Evolutionary conservation across 2,888 invertebrate genomes (phyloP), one percentile per base, ranked within the genome.

Genomic region (Laspeyria flexula): DNA sequence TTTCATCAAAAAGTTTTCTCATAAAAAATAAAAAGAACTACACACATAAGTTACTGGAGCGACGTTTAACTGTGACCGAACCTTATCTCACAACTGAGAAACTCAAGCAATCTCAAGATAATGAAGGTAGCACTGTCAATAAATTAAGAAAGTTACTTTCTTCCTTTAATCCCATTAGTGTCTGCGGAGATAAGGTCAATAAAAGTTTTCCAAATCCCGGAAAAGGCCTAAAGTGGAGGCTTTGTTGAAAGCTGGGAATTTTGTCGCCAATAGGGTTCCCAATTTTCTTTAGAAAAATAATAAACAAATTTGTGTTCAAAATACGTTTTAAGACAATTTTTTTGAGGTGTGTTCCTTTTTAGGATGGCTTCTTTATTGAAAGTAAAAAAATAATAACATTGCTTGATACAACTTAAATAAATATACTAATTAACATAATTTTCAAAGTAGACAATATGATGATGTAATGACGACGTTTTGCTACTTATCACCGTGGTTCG

Each of bases 131-230:
- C 13, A 23, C 41, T 59, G 56, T 72, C 66, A 61, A 69, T 69
- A 69, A 69, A 72, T 72, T 55, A 65, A 49, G 51, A 48, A 69
- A 69, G 52, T 72, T 52, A 40, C 51, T 58, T 55, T 33, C 44
- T 38, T 37, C 40, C 53, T 42, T 40, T 69, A 54, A 72, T 71
- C 59, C 70, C 49, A 55, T 72, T 69, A 65, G 59, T 55, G 61
- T 46, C 48, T 44, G 53, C 37, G 33, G 18, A 57, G 70, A 65
- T 69, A 72, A 69, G 51, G 43, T 21, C 51, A 64, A 52, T 71
- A 68, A 60, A 67, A 71, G 65, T 68, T 67, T 47, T 43, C 48
- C 45, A 34, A 71, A 60, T 53, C 38, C 49, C 50, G 52, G 55
- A 55, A 52, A 58, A 39, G 29, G 43, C 33, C 53, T 42, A 30